These are phyloP conservation scores for Chaetops frenatus DNA, from an alignment of 2,113 vertebrate species.

Conservation along the genomic window DNA sequence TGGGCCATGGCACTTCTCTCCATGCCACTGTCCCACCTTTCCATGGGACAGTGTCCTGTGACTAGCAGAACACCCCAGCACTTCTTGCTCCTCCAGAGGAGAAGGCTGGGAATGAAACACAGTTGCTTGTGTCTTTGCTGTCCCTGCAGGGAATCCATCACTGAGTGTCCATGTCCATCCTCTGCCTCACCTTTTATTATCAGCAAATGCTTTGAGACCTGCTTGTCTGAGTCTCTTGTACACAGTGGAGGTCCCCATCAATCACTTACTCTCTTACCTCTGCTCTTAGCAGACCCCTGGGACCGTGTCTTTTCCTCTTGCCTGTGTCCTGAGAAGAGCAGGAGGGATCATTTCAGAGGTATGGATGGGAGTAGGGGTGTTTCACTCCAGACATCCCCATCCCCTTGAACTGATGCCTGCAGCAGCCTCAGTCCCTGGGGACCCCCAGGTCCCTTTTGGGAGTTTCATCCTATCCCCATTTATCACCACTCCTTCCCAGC, in stretches of 20 bases:
- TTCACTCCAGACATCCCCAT: fast-evolving
- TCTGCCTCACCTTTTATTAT: background rate
- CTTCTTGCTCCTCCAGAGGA: background rate
- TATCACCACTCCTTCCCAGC: background rate
- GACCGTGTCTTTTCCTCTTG: background rate
- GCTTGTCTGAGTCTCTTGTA: background rate
- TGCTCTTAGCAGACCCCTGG: background rate
- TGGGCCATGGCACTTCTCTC: background rate
- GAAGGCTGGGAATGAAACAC: background rate
- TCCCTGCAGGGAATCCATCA: background rate
- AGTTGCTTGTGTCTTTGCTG: background rate
- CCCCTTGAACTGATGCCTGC: background rate
- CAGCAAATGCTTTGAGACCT: background rate
- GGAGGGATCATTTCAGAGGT: background rate
- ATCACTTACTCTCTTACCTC: background rate
- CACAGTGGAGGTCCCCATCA: background rate
- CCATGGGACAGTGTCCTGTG: background rate
- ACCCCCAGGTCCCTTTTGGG: background rate
- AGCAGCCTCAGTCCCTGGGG: background rate
- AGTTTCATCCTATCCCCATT: background rate
- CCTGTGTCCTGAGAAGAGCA: background rate
- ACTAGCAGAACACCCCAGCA: background rate
- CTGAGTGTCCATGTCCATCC: background rate
- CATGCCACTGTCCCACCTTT: fast-evolving
- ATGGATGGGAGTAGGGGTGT: background rate